These are phyloP conservation scores for Lissonota sp. DNA, from an alignment of 2,888 invertebrate genomes.

Conservation along the genomic window DNA sequence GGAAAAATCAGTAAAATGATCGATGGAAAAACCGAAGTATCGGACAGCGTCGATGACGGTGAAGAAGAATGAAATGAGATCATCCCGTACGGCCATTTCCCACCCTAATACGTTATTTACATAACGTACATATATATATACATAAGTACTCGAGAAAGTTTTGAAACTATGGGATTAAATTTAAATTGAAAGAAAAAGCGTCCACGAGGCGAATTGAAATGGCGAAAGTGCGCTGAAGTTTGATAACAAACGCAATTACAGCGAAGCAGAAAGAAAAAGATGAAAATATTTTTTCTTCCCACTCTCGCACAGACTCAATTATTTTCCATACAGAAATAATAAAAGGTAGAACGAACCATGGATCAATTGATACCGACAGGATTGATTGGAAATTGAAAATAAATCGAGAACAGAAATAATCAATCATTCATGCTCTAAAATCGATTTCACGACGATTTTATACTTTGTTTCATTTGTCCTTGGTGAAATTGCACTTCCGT, in stretches of 20 bases:
- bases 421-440: too few species aligned
- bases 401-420: too few species aligned
- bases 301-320: background rate
- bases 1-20: too few species aligned
- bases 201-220: slow-evolving; percentile 1
- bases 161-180: slow-evolving; percentile 15
- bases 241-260: slow-evolving; percentile 12
- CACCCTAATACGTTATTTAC: background rate
- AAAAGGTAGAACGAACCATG: too few species aligned
- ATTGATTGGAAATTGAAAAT: background rate
- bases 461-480: too few species aligned
- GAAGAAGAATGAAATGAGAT: slow-evolving; percentile 22
- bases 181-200: slow-evolving; percentile 23
- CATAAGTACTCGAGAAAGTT: background rate
- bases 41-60: background rate
- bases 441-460: too few species aligned
- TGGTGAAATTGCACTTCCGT: too few species aligned
- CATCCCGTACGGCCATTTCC: background rate
- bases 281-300: background rate
- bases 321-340: background rate
- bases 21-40: background rate
- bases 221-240: background rate
- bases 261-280: background rate
- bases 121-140: background rate
- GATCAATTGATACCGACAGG: too few species aligned